Evolutionary conservation across 2,888 invertebrate genomes (phyloP).

Genomic region (Rhabditoides inermis): DNA sequence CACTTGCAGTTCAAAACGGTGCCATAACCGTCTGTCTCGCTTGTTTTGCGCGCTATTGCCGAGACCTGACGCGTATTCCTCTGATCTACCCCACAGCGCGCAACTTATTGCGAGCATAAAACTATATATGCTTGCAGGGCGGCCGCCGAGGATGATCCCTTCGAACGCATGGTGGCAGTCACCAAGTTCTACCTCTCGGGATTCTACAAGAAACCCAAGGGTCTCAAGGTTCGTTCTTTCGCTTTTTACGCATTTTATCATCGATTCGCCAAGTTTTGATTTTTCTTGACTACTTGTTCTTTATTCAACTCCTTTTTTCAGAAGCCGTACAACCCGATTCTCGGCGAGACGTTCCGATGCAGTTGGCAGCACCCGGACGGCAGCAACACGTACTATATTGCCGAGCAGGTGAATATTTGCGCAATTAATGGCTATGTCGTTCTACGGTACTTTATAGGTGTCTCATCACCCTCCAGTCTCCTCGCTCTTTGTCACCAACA

Average conservation of each 20-base stretch:
- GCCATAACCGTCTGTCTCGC: no score
- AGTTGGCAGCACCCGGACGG: conserved; percentile 76
- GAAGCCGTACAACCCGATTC: conserved; percentile 95
- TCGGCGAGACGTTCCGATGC: conserved; percentile 89
- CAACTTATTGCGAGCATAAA: no score
- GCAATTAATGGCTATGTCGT: background rate
- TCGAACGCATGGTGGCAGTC: conserved; percentile 70
- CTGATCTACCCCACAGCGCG: no score
- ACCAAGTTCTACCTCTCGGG: conserved; percentile 87
- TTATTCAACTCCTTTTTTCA: no score
- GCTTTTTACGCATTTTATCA: no score
- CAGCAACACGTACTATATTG: conserved; percentile 78
- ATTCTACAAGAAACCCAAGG: conserved; percentile 94
- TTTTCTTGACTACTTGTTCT: no score
- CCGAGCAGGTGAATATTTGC: conserved; percentile 69
- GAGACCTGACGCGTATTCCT: conserved; percentile 99
- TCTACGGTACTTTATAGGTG: conserved; percentile 95
- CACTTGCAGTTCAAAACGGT: no score
- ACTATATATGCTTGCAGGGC: conserved; percentile 32
- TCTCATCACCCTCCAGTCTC: conserved; percentile 98
- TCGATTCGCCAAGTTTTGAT: no score
- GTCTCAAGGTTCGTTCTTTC: no score
- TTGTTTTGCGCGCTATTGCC: no score
- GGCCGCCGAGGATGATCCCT: conserved; percentile 71
- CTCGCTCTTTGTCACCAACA: conserved; percentile 92